These are phyloP conservation scores for Neoarius graeffei DNA, from an alignment of 2,113 vertebrate species.

Conservation along the genomic window DNA sequence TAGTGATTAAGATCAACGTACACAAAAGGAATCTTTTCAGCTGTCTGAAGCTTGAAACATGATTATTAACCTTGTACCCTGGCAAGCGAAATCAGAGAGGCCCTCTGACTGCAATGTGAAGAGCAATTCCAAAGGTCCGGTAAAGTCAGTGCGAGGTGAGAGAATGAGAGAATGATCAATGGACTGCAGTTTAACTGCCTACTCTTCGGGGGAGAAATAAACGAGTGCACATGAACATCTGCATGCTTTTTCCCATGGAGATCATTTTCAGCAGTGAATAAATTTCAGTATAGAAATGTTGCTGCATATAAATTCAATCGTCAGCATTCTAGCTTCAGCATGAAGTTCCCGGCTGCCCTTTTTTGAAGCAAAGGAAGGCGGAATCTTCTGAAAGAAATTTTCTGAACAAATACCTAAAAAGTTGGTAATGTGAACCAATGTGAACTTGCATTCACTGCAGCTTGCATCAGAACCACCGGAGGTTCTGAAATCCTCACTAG, in stretches of 20 bases:
- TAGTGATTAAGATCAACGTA: slow-evolving; percentile 30
- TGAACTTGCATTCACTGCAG: background rate
- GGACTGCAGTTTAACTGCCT: slow-evolving; percentile 52
- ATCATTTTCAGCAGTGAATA: slow-evolving; percentile 27
- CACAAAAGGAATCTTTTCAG: slow-evolving; percentile 28
- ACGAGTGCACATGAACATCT: slow-evolving; percentile 13
- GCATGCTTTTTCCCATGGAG: background rate
- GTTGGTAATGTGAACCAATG: background rate
- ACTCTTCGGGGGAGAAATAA: slow-evolving; percentile 10
- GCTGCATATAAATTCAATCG: background rate
- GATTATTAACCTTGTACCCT: slow-evolving; percentile 25
- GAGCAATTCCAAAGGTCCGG: slow-evolving; percentile 51
- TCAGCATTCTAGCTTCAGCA: background rate
- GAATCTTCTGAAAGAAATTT: background rate
- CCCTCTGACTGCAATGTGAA: slow-evolving; percentile 51
- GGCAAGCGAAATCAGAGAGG: slow-evolving; percentile 37
- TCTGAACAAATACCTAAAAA: background rate
- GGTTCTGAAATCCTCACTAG: background rate
- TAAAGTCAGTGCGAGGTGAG: slow-evolving; percentile 47
- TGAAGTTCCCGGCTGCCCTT: background rate
- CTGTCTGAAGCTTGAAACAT: slow-evolving; percentile 20
- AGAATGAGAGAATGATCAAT: slow-evolving; percentile 60
- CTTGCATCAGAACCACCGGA: background rate
- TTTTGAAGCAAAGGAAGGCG: background rate
- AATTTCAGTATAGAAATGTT: slow-evolving; percentile 3